Base-by-base conservation (phyloP, 1,140 invertebrate genomes). In the Bombus affinis region DNA sequence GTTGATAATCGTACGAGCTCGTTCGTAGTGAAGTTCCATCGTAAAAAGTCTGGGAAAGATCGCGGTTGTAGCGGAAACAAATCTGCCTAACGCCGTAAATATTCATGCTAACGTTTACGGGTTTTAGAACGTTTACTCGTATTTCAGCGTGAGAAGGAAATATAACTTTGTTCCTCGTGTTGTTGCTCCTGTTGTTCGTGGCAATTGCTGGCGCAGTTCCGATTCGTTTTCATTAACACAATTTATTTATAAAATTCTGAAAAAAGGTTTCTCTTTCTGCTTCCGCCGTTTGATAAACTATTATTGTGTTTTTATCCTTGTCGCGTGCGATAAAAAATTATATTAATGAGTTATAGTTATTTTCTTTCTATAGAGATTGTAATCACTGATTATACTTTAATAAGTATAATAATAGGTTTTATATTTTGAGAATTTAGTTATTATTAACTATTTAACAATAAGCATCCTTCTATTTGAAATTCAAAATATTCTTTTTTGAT, bases 11-110 rank as follows among this genome's bases (percentile, higher is more conserved):
- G 75, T 18, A 18, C 81, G 62, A 44, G 59, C 65, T 37, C 18
- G 13, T 25, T 35, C 42, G 57, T 59, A 35, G 68, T 68, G 37
- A 62, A 74, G 80, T 87, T 77, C 57, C 22, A 44, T 65, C 39
- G 73, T 68, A 72, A 86, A 89, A 79, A 81, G 44, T 70, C 39
- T n/a, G 32, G 39, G 83, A 71, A 71, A 39, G 35, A 80, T 85
- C 37, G 53, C 25, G 39, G 32, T n/a, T 44, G 12, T 13, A 44
- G 53, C 37, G 39, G 68, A 65, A 85, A 59, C 57, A 47, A 85
- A 72, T 73, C 37, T 59, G 65, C 57, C 8, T 32, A n/a, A 28
- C 73, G 35, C 35, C 47, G 47, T 83, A 59, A 76, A 83, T 83
- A 65, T 75, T 75, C 72, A 66, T 53, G 72, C 42, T 13, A 53